Evolutionary conservation across 1,140 invertebrate species (phyloP).

Genomic region (Dryas iulia): DNA sequence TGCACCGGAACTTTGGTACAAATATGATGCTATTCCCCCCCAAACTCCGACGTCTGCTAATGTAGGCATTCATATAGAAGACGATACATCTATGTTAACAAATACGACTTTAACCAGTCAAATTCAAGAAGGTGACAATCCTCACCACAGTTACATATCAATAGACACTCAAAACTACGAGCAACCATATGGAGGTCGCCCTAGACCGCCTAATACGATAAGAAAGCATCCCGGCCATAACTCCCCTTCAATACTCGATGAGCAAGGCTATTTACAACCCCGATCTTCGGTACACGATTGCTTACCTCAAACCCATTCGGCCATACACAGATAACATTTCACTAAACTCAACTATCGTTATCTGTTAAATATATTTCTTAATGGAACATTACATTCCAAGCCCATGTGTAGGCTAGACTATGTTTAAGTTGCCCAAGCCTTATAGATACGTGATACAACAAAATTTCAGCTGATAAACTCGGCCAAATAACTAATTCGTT

Average conservation of each 20-base stretch:
- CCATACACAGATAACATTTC: slow-evolving; percentile 68
- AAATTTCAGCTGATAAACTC: slow-evolving; percentile 40
- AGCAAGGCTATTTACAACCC: slow-evolving; percentile 78
- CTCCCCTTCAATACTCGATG: slow-evolving; percentile 74
- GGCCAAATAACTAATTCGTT: slow-evolving; percentile 56
- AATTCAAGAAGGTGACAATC: slow-evolving; percentile 72
- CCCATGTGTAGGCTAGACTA: slow-evolving; percentile 67
- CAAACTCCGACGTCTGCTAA: slow-evolving; percentile 63
- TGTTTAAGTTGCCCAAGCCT: slow-evolving; percentile 66
- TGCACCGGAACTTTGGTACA: slow-evolving; percentile 78
- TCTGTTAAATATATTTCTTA: slow-evolving; percentile 67
- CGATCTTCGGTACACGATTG: slow-evolving; percentile 74
- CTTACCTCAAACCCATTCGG: slow-evolving; percentile 72
- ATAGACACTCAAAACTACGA: slow-evolving; percentile 79
- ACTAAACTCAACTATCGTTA: slow-evolving; percentile 55
- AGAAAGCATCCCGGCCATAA: slow-evolving; percentile 64
- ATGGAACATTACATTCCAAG: slow-evolving; percentile 75
- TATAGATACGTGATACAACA: slow-evolving; percentile 61
- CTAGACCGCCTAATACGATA: slow-evolving; percentile 66
- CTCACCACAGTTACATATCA: slow-evolving; percentile 78
- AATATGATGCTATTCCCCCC: slow-evolving; percentile 78
- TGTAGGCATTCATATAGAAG: slow-evolving; percentile 64
- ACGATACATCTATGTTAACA: slow-evolving; percentile 77
- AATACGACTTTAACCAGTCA: slow-evolving; percentile 78
- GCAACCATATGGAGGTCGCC: slow-evolving; percentile 68